Conservation (phyloP, 2,888 invertebrate genomes). For the Coleophora deauratella region DNA sequence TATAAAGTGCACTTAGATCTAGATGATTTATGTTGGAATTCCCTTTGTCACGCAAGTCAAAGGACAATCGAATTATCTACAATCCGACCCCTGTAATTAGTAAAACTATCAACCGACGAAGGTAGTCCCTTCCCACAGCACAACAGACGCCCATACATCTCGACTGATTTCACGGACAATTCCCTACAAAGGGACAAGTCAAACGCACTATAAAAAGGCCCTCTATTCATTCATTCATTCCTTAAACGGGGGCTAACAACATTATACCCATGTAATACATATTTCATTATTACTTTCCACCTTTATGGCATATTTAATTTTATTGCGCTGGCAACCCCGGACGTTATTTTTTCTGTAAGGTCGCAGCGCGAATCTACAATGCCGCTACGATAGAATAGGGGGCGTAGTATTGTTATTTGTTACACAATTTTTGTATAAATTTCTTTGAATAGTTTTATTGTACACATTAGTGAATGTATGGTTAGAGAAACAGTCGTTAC, state of each 20-base stretch:
- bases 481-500: constrained; percentile 23
- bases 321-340: constrained; percentile 58
- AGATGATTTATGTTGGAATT: constrained; percentile 8
- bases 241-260: constrained; percentile 65
- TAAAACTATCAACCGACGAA: constrained; percentile 37
- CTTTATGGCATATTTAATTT: constrained; percentile 68
- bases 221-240: constrained; percentile 39
- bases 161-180: constrained; percentile 66
- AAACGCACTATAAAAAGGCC: constrained; percentile 52
- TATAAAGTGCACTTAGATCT: no score
- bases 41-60: constrained; percentile 20
- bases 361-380: constrained; percentile 39
- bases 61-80: constrained; percentile 12
- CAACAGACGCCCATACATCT: constrained; percentile 54
- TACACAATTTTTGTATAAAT: constrained; percentile 44
- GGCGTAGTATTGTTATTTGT: constrained; percentile 72
- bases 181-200: constrained; percentile 61
- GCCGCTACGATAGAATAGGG: constrained; percentile 50
- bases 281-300: constrained; percentile 70
- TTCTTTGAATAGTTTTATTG: constrained; percentile 30
- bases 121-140: constrained; percentile 29
- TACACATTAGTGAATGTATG: constrained; percentile 36
- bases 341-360: constrained; percentile 41
- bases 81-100: constrained; percentile 47
- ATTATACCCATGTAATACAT: constrained; percentile 73